Evolutionary conservation across 2,797 vertebrate genomes (phyloP).

Genomic region (Xenops minutus): DNA sequence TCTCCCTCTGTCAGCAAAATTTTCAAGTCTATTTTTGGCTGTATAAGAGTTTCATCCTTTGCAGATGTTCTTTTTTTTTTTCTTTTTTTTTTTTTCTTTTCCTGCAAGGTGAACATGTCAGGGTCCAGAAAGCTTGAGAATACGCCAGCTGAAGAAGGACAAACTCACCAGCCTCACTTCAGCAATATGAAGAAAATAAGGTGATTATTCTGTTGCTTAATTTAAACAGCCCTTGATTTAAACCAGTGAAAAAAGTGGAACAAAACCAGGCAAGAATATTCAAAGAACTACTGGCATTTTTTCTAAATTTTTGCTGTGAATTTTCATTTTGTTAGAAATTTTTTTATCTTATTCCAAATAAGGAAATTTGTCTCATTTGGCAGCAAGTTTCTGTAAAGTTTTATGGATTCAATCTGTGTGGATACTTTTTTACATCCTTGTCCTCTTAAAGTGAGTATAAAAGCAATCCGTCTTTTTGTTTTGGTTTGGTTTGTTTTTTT

Average conservation of each 20-base stretch:
- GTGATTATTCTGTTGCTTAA: not conserved
- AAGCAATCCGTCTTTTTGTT: not conserved
- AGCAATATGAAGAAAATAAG: not conserved
- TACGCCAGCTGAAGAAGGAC: not conserved
- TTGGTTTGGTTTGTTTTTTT: not conserved
- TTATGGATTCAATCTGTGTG: not conserved
- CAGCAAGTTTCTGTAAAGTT: not conserved
- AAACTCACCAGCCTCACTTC: not conserved
- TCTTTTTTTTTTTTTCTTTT: not conserved
- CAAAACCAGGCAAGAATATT: not conserved
- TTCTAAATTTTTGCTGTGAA: not conserved
- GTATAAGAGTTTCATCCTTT: not conserved
- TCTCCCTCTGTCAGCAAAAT: not conserved
- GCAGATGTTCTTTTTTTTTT: not conserved
- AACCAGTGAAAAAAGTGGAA: not conserved
- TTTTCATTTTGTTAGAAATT: not conserved
- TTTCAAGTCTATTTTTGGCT: not conserved
- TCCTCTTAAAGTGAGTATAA: not conserved
- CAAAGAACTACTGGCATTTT: not conserved
- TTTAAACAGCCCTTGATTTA: not conserved
- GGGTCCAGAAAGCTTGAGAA: not conserved
- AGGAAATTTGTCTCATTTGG: not conserved
- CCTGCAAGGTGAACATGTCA: not conserved
- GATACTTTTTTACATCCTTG: not conserved
- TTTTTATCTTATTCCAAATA: not conserved